Percentiles rank a stretch among this genome's conserved stretches.
phyloP scores from a whole-genome alignment of 2,888 invertebrate genomes.

The Nipponacmea schrenckii region DNA sequence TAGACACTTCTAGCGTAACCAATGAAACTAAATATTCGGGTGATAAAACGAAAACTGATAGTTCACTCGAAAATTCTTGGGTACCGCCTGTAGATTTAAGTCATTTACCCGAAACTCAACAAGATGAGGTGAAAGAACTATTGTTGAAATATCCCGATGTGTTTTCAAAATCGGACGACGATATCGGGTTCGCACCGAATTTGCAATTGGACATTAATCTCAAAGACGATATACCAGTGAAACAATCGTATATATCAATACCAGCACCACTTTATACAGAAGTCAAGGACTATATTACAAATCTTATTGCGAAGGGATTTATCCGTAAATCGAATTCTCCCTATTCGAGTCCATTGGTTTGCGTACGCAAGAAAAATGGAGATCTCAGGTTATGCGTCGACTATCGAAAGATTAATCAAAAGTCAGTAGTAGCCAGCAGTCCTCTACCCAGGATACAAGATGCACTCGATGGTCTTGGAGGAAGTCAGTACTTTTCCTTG shows the following conservation, averaged over 20 bases:
- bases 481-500: background rate
- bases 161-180: too few species aligned
- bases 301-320: background rate
- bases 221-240: too few species aligned
- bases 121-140: background rate
- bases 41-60: too few species aligned
- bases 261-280: background rate
- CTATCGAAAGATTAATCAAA: constrained; percentile 11
- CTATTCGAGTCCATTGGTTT: constrained; percentile 13
- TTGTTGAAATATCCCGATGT: background rate
- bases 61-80: too few species aligned
- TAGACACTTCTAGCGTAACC: too few species aligned
- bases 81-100: too few species aligned
- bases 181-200: too few species aligned
- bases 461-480: background rate
- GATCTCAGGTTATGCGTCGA: constrained; percentile 10
- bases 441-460: constrained; percentile 11
- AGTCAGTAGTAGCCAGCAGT: background rate
- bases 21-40: too few species aligned
- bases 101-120: too few species aligned
- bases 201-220: too few species aligned
- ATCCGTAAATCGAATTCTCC: constrained; percentile 8
- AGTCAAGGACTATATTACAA: background rate
- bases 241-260: too few species aligned
- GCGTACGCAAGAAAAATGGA: constrained; percentile 18